Conservation (phyloP, 1,140 invertebrate species). For the Leucophenga varia region DNA sequence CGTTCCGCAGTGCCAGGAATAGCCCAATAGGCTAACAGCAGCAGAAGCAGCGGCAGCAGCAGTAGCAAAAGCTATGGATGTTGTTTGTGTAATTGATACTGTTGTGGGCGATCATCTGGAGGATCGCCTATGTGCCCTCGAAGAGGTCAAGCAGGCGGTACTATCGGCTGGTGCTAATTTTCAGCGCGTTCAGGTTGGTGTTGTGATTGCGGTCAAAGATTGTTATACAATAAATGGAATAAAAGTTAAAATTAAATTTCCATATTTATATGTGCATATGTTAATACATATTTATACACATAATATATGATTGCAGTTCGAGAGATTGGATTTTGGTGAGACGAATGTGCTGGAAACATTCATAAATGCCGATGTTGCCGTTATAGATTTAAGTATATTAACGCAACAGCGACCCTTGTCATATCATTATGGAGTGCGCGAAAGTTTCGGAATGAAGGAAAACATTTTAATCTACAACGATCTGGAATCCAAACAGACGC, state of each 20-base stretch:
- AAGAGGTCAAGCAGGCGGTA: constrained; percentile 82
- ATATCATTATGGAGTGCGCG: constrained; percentile 95
- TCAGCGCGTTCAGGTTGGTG: constrained; percentile 78
- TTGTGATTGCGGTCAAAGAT: too few relatives aligned
- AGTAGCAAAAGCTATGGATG: too few relatives aligned
- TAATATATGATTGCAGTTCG: constrained; percentile 64
- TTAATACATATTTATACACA: too few relatives aligned
- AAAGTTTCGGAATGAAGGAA: constrained; percentile 98
- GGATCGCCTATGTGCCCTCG: constrained; percentile 77
- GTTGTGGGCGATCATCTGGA: constrained; percentile 69
- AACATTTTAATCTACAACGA: constrained; percentile 95
- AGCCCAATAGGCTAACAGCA: too few relatives aligned
- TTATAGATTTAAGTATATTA: constrained; percentile 92
- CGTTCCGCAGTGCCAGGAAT: too few relatives aligned
- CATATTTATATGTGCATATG: background rate
- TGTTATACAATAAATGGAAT: constrained; percentile 31
- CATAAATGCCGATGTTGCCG: constrained; percentile 96
- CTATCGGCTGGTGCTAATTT: constrained; percentile 75
- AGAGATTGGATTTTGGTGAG: constrained; percentile 84
- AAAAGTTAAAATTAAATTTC: too few relatives aligned
- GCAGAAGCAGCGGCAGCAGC: too few relatives aligned
- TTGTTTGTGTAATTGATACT: constrained; percentile 87
- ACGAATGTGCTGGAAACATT: constrained; percentile 81
- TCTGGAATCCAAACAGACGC: constrained; percentile 79
- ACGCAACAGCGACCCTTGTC: constrained; percentile 88